These are phyloP conservation scores for Trichopoda pennipes DNA, from an alignment of 2,888 invertebrate species.

Conservation along the genomic window DNA sequence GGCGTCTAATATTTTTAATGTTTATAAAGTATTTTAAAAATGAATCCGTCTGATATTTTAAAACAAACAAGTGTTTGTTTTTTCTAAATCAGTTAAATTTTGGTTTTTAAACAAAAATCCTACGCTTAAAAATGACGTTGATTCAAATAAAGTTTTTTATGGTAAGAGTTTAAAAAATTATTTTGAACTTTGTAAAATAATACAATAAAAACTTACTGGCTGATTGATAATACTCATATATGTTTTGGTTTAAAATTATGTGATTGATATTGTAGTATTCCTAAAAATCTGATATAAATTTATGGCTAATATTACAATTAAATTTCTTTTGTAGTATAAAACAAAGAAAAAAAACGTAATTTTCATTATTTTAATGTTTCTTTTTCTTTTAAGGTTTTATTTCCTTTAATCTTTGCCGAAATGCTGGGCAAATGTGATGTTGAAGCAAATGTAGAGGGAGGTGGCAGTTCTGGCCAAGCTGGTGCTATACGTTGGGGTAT, in stretches of 20 bases:
- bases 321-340: constrained; percentile 14
- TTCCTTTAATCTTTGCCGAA: constrained; percentile 91
- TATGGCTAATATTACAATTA: constrained; percentile 2
- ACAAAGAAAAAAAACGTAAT: constrained; percentile 3
- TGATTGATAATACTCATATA: not conserved
- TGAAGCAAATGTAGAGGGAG: constrained; percentile 87
- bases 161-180: not conserved
- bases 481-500: constrained; percentile 94
- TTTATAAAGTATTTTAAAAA: no score
- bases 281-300: no score
- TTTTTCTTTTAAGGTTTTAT: constrained; percentile 85
- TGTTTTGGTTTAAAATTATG: not conserved
- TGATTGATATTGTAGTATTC: no score
- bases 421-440: constrained; percentile 91
- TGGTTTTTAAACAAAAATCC: constrained; percentile 16
- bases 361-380: constrained; percentile 26
- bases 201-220: not conserved
- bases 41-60: no score
- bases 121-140: constrained; percentile 34
- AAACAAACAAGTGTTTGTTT: no score
- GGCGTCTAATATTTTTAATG: no score
- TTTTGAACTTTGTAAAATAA: constrained; percentile 26
- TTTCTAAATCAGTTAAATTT: no score
- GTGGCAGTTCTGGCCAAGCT: constrained; percentile 91
- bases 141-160: not conserved